Conservation (phyloP, 2,113 vertebrate genomes). For the Tichodroma muraria region DNA sequence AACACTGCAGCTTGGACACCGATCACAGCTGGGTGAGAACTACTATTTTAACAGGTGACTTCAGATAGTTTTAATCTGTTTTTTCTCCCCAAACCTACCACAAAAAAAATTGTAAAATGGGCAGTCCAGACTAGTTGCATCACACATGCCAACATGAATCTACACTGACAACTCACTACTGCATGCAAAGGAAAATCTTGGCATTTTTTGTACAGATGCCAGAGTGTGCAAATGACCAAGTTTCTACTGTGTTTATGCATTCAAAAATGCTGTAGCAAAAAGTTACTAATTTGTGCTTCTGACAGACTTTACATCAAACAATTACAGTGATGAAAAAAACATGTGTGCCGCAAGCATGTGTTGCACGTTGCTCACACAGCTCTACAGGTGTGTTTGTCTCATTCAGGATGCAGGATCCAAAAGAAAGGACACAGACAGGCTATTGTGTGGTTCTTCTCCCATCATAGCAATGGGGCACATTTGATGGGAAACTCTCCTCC, state of each 20-base stretch:
- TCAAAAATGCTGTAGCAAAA: not conserved
- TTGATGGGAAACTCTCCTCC: not conserved
- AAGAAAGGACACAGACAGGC: not conserved
- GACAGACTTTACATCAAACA: not conserved
- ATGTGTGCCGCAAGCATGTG: fast-evolving
- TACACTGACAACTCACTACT: not conserved
- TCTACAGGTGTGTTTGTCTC: not conserved
- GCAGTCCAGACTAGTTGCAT: not conserved
- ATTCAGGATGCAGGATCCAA: not conserved
- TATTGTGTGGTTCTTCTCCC: not conserved
- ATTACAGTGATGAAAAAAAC: not conserved
- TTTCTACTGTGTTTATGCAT: fast-evolving
- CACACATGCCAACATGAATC: not conserved
- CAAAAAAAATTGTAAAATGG: not conserved
- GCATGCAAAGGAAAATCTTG: not conserved
- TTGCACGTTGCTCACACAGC: not conserved
- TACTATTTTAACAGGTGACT: not conserved
- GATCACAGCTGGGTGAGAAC: not conserved
- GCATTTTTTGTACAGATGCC: not conserved
- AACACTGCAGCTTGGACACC: not conserved
- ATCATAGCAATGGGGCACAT: not conserved
- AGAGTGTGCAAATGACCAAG: not conserved
- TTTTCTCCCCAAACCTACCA: not conserved
- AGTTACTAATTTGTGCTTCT: not conserved
- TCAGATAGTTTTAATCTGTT: not conserved